Percentiles rank a stretch among this genome's conserved stretches.
Conservation (phyloP, 2,888 invertebrate genomes). For the Gymnosoma rotundatum region DNA sequence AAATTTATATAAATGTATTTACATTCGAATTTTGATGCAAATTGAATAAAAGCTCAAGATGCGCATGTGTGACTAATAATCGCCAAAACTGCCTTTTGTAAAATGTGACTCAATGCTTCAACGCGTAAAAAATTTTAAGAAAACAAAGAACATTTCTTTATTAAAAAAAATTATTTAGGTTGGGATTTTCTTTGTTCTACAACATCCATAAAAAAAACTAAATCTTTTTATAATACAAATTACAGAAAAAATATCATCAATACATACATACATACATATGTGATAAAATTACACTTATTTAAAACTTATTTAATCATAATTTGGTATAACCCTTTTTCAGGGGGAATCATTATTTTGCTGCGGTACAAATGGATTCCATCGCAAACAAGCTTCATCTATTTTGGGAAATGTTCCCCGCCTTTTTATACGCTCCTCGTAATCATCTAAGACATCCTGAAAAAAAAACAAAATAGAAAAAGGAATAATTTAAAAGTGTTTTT, state of each 20-base stretch:
- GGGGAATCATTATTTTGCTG: conserved; percentile 81
- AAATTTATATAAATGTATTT: neutral
- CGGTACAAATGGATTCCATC: conserved; percentile 92
- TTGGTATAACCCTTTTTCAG: conserved; percentile 73
- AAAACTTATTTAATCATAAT: conserved; percentile 56
- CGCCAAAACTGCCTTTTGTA: conserved; percentile 55
- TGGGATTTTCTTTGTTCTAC: conserved; percentile 51
- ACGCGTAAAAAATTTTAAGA: conserved; percentile 23
- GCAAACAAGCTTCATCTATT: conserved; percentile 93
- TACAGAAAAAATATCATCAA: conserved; percentile 5
- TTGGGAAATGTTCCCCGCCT: conserved; percentile 91
- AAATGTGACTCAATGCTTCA: conserved; percentile 52
- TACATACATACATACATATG: neutral
- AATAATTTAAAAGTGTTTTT: neutral
- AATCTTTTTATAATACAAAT: conserved; percentile 13
- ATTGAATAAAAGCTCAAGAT: conserved; percentile 49
- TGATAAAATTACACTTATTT: neutral
- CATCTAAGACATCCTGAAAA: conserved; percentile 94
- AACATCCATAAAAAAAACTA: conserved; percentile 5
- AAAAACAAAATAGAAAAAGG: neutral
- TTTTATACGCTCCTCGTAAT: conserved; percentile 92
- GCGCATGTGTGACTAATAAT: conserved; percentile 70
- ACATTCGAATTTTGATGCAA: neutral
- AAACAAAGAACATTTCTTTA: conserved; percentile 32
- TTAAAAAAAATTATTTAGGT: conserved; percentile 14